Evolutionary conservation across 2,888 invertebrate genomes (phyloP).

Genomic region (Busseola fusca): DNA sequence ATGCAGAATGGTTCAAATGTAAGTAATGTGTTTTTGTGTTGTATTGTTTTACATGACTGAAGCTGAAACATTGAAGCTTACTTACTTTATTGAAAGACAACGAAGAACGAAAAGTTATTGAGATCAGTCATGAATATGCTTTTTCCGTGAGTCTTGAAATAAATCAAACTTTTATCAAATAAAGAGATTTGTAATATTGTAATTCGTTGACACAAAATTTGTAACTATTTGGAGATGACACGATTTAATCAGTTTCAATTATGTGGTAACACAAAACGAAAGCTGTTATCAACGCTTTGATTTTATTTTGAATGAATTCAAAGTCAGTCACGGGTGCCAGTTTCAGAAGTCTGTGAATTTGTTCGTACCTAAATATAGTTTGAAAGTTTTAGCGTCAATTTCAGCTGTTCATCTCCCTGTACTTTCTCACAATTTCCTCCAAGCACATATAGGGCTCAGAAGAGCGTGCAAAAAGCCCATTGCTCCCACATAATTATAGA

Average conservation of each 20-base stretch:
- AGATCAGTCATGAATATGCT: conserved; percentile 39
- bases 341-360: background rate
- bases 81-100: conserved; percentile 8
- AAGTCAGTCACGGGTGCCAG: background rate
- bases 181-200: conserved; percentile 9
- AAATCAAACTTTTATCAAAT: conserved; percentile 21
- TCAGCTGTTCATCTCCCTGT: background rate
- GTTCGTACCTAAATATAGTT: background rate
- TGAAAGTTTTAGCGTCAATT: conserved; percentile 14
- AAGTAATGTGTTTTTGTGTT: no score
- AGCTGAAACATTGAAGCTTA: conserved; percentile 6
- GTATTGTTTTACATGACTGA: background rate
- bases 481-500: conserved; percentile 82
- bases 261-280: background rate
- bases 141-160: conserved; percentile 46
- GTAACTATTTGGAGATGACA: conserved; percentile 5
- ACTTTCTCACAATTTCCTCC: background rate
- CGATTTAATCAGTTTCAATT: background rate
- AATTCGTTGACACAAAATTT: background rate
- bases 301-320: background rate
- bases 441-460: conserved; percentile 53
- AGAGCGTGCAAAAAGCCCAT: conserved; percentile 80
- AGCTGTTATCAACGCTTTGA: background rate
- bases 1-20: no score
- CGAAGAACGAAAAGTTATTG: conserved; percentile 40